Evolutionary conservation across 2,888 invertebrate species (phyloP).

Genomic region (Anoncus sp.): DNA sequence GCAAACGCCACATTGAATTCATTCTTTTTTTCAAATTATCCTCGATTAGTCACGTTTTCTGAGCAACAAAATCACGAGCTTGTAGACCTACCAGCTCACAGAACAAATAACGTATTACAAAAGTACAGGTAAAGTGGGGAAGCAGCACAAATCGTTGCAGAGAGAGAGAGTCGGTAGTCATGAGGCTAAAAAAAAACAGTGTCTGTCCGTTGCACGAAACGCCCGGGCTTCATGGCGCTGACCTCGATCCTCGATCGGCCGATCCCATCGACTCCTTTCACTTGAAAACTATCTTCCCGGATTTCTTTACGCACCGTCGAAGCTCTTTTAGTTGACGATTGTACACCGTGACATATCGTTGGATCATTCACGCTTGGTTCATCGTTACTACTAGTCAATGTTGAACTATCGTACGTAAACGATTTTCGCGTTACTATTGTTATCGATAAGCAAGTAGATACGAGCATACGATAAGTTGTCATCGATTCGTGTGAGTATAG

Average conservation of each 20-base stretch:
- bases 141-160: slow-evolving; percentile 40
- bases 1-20: not conserved
- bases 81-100: not conserved
- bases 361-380: slow-evolving; percentile 54
- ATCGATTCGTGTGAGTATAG: slow-evolving; percentile 24
- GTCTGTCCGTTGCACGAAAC: slow-evolving; percentile 14
- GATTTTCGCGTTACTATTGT: not conserved
- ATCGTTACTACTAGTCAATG: slow-evolving; percentile 38
- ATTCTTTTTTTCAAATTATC: not conserved
- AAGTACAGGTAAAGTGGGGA: slow-evolving; percentile 5
- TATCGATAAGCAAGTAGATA: not conserved
- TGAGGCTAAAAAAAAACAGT: not conserved
- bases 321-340: slow-evolving; percentile 53
- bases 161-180: slow-evolving; percentile 61
- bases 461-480: not conserved
- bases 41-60: slow-evolving; percentile 8
- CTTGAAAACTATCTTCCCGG: slow-evolving; percentile 78
- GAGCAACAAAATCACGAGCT: not conserved
- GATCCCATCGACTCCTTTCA: slow-evolving; percentile 78
- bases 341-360: slow-evolving; percentile 56
- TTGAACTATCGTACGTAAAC: slow-evolving; percentile 1
- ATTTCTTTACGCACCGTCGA: slow-evolving; percentile 73
- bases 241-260: slow-evolving; percentile 70
- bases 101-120: slow-evolving; percentile 19
- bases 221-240: slow-evolving; percentile 63